These are phyloP conservation scores for Pachymerium ferrugineum DNA, from an alignment of 2,888 invertebrate species.

Conservation along the genomic window DNA sequence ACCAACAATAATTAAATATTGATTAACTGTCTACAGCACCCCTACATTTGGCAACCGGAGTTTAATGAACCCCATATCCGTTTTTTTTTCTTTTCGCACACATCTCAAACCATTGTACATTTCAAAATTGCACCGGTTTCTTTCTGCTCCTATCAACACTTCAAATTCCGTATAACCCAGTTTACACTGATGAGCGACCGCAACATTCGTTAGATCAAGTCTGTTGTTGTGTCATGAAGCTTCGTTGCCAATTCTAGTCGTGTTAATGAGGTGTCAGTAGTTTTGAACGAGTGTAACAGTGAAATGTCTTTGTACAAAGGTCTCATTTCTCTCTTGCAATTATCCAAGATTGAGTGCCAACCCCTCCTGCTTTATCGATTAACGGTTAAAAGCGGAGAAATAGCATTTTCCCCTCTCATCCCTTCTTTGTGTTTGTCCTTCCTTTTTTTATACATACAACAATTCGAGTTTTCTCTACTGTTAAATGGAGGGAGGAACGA, in stretches of 20 bases:
- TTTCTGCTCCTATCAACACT: not conserved
- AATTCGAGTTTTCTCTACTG: not conserved
- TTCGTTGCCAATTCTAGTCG: slow-evolving; percentile 15
- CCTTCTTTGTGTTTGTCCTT: not conserved
- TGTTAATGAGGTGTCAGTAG: slow-evolving; percentile 18
- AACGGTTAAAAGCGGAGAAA: not conserved
- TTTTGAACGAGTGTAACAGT: not conserved
- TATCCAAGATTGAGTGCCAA: not conserved
- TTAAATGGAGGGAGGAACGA: not conserved
- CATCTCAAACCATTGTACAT: slow-evolving; percentile 5
- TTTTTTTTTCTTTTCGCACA: not conserved
- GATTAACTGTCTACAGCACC: slow-evolving; percentile 8
- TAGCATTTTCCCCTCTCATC: not conserved
- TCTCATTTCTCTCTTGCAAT: slow-evolving; percentile 10
- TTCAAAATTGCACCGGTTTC: slow-evolving; percentile 14
- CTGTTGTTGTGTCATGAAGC: not conserved
- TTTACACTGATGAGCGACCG: slow-evolving; percentile 6
- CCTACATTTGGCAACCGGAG: not conserved
- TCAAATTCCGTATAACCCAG: not conserved
- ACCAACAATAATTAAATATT: slow-evolving; percentile 21
- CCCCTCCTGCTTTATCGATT: not conserved
- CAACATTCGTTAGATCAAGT: not conserved
- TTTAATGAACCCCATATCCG: slow-evolving; percentile 18
- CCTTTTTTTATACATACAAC: not conserved
- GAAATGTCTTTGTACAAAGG: not conserved